Base-by-base conservation (phyloP, 2,888 invertebrate genomes). In the Quadroppia sp. region DNA sequence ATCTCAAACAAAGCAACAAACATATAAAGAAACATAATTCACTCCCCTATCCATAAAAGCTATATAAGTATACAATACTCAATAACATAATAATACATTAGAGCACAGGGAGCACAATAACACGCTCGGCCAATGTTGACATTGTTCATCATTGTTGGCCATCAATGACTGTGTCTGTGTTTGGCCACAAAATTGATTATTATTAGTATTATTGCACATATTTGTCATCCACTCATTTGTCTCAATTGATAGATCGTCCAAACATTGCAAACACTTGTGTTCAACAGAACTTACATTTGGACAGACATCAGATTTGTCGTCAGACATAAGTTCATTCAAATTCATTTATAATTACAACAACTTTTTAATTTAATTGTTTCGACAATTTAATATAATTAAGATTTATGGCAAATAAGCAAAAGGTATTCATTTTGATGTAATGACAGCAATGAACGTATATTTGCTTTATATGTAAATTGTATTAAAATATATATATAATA, bases 41-140 rank as follows among this genome's bases (percentile, higher is more conserved):
- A 42, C 15, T 36, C 67, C 40, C 42, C 40, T 17, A 40, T 40
- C 42, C 42, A 67, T 67, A 67, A 15, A 67, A 67, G 32, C 23
- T 36, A 67, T 67, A 67, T 67, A 20, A 42, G 36, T 67, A 67
- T 67, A 67, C 67, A 67, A 67, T 67, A 67, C 40, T 36, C 67
- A 36, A 64, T 67, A 42, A 67, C 42, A 42, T 67, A 67, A 64
- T 64, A 64, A 61, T 61, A 61, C 61, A 61, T 61, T 61, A 61
- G 32, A 61, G 23, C 30, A 32, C 3, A 67, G 13, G 25, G 9
- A 64, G 25, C 36, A 67, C 67, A 67, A 67, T 67, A 23, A 67
- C 20, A 36, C 42, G 67, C 40, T 42, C 67, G 42, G 25, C 67
- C 42, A 67, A 23, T 67, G 67, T 67, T 67, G 67, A 67, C 42